phyloP scores from a whole-genome alignment of 2,113 vertebrate genomes.

The Gymnocephalus cernua region DNA sequence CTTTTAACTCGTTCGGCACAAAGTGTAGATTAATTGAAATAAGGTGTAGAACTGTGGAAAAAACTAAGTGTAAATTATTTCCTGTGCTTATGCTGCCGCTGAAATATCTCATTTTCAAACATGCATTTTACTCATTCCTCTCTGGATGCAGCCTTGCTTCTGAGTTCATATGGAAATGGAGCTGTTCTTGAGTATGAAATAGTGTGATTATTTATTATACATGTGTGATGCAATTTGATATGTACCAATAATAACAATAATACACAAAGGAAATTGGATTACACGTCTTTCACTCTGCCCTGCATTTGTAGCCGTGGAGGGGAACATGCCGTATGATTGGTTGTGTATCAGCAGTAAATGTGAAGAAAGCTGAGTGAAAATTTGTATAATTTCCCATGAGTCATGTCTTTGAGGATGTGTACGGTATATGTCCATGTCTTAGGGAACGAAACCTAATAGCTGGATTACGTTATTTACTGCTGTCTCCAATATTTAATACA shows the following conservation, averaged over 20 bases:
- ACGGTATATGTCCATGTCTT: conserved; percentile 64
- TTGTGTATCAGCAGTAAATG: conserved; percentile 78
- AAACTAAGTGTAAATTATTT: conserved; percentile 51
- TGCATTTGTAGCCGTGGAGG: conserved; percentile 56
- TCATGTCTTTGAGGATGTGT: conserved; percentile 65
- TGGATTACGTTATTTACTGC: conserved; percentile 78
- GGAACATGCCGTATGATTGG: conserved; percentile 66
- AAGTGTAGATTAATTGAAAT: conserved; percentile 56
- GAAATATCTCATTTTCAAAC: conserved; percentile 9
- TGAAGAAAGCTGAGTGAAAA: conserved; percentile 77
- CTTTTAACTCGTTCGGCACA: conserved; percentile 35
- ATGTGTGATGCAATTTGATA: conserved; percentile 73
- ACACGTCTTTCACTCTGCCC: conserved; percentile 64
- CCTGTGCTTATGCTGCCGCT: conserved; percentile 9
- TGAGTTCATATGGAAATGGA: conserved; percentile 63
- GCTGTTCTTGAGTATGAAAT: conserved; percentile 54
- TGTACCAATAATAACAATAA: conserved; percentile 78
- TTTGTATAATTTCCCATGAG: conserved; percentile 79
- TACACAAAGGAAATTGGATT: conserved; percentile 79
- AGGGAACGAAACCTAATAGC: conserved; percentile 71
- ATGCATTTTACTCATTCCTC: not conserved
- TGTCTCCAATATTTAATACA: conserved; percentile 50
- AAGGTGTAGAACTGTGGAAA: conserved; percentile 38
- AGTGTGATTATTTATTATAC: conserved; percentile 67
- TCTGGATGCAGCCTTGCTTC: conserved; percentile 11